Evolutionary conservation across 2,797 vertebrate species (phyloP), one percentile per base, ranked within the genome.

Genomic region (Hapalemur alaotrensis): DNA sequence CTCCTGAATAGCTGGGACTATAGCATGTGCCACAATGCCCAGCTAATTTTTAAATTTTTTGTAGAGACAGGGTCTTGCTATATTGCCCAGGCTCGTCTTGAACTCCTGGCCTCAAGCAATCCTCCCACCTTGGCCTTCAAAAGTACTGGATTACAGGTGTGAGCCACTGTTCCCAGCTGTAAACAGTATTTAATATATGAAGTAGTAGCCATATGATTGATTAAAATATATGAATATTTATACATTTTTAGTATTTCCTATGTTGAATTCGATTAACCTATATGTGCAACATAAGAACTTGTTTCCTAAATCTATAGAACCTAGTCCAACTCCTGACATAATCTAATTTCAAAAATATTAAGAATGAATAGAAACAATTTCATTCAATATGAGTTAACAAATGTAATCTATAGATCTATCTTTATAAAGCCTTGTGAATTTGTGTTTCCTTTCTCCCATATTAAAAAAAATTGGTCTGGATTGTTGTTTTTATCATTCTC

Each of bases 141-240:
- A 65, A 65, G 63, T n/a, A 7, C 32, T 65, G 32, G 57, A 59
- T 59, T 59, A 59, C 57, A 59, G 25, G 11, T 59, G 17, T 65
- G 63, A n/a, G 63, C 32, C 63, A 65, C 32, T 65, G 32, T 65
- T 17, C 32, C 17, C 17, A 65, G 7, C 32, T 65, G 12, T 76
- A 89, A 95, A 83, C 4, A 88, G 43, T 52, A 88, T 67, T 95
- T 95, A 85, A 75, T 63, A 50, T 32, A 54, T 59, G 52, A 69
- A 41, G n/a, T 54, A 94, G 43, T 41, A 84, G 25, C 20, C 80
- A 1, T 28, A 67, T 23, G 25, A 22, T 25, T 82, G 54, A 89
- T 75, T 87, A 90, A 90, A 91, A 91, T 48, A 69, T 28, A 82
- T 15, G 25, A n/a, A 38, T 10, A 5, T 75, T 5, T 61, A 46